phyloP scores from a whole-genome alignment of 1,140 invertebrate species.

The Ips typographus region DNA sequence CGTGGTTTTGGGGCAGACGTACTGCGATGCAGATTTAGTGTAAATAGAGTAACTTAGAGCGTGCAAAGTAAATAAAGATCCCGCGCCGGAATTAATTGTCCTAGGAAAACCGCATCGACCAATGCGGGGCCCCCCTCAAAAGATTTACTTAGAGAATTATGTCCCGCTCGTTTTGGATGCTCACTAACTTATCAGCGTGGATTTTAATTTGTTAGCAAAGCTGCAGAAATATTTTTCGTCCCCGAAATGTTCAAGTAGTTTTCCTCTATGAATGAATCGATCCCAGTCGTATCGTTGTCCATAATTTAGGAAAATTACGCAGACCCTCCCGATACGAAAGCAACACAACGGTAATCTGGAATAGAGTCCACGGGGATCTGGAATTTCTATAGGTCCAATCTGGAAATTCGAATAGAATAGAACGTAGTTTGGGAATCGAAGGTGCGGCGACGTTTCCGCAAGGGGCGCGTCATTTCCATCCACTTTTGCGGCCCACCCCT shows the following conservation, averaged over 20 bases:
- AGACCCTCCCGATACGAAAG: background rate
- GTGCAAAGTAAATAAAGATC: slow-evolving; percentile 5
- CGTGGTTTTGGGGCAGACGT: background rate
- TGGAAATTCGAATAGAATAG: slow-evolving; percentile 25
- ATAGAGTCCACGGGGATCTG: slow-evolving; percentile 4
- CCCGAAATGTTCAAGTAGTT: no score
- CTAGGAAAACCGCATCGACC: slow-evolving; percentile 1
- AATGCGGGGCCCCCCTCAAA: background rate
- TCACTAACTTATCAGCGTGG: background rate
- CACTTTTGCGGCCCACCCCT: slow-evolving; percentile 16
- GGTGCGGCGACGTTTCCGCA: slow-evolving; percentile 24
- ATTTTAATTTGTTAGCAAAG: background rate
- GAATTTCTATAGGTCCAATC: slow-evolving; percentile 27
- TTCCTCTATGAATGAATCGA: background rate
- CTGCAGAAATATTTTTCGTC: no score
- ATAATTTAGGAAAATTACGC: slow-evolving; percentile 7
- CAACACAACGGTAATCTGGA: slow-evolving; percentile 10
- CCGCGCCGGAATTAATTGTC: slow-evolving; percentile 1
- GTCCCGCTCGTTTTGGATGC: background rate
- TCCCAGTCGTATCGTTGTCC: background rate
- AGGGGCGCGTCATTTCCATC: slow-evolving; percentile 29
- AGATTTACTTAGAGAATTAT: background rate
- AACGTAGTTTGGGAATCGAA: slow-evolving; percentile 13
- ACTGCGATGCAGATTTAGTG: background rate
- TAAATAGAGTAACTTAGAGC: slow-evolving; percentile 1